Evolutionary conservation across 1,140 invertebrate genomes (phyloP).

Genomic region (Trichomalopsis sarcophagae): DNA sequence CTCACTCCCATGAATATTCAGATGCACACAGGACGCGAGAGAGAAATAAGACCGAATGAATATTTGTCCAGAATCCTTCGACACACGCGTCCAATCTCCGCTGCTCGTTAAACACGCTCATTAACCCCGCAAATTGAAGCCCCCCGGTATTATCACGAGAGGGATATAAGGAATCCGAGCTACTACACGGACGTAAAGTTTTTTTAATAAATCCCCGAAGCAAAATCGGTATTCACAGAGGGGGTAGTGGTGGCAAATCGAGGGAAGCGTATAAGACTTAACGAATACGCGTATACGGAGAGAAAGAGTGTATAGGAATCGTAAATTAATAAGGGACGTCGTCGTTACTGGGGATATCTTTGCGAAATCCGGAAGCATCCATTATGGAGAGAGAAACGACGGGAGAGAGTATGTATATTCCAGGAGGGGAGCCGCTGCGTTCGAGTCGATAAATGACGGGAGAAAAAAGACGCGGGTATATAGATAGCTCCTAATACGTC

Average conservation of each 20-base stretch:
- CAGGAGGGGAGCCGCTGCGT: not conserved
- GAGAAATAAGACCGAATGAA: conserved; percentile 21
- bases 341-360: not conserved
- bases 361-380: not conserved
- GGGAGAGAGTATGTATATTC: not conserved
- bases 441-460: not conserved
- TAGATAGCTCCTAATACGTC: not conserved
- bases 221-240: conserved; percentile 7
- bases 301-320: not conserved
- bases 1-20: conserved; percentile 8
- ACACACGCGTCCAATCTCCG: conserved; percentile 3
- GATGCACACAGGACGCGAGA: not conserved
- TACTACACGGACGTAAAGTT: not conserved
- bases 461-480: conserved; percentile 4
- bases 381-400: not conserved
- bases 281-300: not conserved
- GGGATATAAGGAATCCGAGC: not conserved
- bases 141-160: not conserved
- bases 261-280: not conserved
- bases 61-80: conserved; percentile 8
- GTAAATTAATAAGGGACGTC: conserved; percentile 33
- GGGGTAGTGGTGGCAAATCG: not conserved
- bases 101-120: conserved; percentile 20
- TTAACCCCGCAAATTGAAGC: conserved; percentile 34
- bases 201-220: conserved; percentile 39